Percentiles rank a stretch among this genome's conserved stretches.
Evolutionary conservation across 2,888 invertebrate genomes (phyloP).

Genomic region (Lottia scabra): DNA sequence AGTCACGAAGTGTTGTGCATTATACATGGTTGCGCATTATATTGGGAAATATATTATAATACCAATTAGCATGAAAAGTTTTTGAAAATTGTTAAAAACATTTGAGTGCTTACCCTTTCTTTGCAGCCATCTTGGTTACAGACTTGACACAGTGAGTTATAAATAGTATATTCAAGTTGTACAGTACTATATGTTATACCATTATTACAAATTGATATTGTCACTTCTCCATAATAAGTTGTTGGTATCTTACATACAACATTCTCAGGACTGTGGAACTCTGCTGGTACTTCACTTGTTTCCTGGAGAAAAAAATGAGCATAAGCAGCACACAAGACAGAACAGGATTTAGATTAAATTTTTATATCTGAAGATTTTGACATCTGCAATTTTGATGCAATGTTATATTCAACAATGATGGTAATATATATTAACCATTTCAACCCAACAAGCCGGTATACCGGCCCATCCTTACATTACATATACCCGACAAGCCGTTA

Average conservation of each 20-base stretch:
- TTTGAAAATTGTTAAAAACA: not conserved
- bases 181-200: slow-evolving; percentile 20
- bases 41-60: too few species aligned
- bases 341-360: too few species aligned
- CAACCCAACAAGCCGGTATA: too few species aligned
- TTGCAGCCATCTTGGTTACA: slow-evolving; percentile 24
- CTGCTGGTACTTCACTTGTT: slow-evolving; percentile 4
- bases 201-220: slow-evolving; percentile 30
- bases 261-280: slow-evolving; percentile 25
- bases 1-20: too few species aligned
- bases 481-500: too few species aligned
- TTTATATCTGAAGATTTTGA: too few species aligned
- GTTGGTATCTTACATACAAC: slow-evolving; percentile 30
- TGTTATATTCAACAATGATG: too few species aligned
- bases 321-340: not conserved
- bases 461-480: too few species aligned
- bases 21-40: too few species aligned
- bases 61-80: too few species aligned
- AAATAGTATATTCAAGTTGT: slow-evolving; percentile 19
- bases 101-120: slow-evolving; percentile 23
- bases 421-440: too few species aligned
- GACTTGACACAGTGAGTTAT: slow-evolving; percentile 38
- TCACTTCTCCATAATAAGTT: slow-evolving; percentile 12
- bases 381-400: too few species aligned
- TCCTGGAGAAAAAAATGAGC: slow-evolving; percentile 13